Evolutionary conservation across 2,797 vertebrate genomes (phyloP).

Genomic region (Natrix natrix): DNA sequence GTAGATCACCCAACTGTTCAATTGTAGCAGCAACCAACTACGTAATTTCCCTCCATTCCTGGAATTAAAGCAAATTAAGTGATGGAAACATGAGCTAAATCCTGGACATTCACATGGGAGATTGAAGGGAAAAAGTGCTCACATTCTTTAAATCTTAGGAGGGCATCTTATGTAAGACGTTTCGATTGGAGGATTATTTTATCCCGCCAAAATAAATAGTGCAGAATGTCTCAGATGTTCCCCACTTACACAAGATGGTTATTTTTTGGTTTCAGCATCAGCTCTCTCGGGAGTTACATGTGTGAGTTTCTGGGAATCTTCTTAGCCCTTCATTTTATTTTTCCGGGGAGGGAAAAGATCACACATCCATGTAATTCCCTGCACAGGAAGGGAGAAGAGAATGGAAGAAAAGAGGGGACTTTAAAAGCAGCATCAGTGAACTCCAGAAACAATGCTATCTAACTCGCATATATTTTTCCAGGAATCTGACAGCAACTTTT

Average conservation of each 20-base stretch:
- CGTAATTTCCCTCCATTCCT: too few relatives aligned
- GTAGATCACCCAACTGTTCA: not conserved
- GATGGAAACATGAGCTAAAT: not conserved
- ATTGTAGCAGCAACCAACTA: not conserved
- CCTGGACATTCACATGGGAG: not conserved
- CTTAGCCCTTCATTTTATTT: conserved; percentile 22
- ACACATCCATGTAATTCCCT: not conserved
- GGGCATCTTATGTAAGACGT: not conserved
- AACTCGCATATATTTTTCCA: not conserved
- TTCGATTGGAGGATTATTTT: not conserved
- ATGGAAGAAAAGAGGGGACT: not conserved
- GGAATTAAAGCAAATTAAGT: not conserved
- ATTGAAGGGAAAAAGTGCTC: not conserved
- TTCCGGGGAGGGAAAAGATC: not conserved
- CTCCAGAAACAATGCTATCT: not conserved
- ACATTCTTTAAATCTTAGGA: not conserved
- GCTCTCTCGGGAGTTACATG: not conserved
- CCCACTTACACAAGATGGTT: not conserved
- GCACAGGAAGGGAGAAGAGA: not conserved
- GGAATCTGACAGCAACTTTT: not conserved
- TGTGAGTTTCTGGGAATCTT: not conserved
- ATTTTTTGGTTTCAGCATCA: conserved; percentile 21
- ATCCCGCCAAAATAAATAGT: not conserved
- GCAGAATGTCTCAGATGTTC: not conserved
- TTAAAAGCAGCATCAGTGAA: not conserved